Conservation (phyloP, 2,797 vertebrate genomes). For the Heterohyrax brucei region DNA sequence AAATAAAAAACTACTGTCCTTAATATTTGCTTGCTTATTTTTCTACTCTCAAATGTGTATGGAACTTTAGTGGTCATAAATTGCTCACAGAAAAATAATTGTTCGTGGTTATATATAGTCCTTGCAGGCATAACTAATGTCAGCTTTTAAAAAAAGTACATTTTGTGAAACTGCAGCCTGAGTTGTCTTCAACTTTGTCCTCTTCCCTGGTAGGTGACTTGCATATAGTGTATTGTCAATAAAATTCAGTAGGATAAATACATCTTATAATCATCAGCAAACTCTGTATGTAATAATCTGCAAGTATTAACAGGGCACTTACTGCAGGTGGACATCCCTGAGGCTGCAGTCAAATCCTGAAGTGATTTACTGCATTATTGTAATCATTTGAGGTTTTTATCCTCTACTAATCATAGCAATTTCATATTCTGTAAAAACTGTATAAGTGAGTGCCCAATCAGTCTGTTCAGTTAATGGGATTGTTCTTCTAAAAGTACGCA, state of each 20-base stretch:
- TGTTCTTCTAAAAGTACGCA: constrained; percentile 54
- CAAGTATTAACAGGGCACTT: constrained; percentile 47
- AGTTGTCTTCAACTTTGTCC: constrained; percentile 12
- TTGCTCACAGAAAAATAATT: constrained; percentile 9
- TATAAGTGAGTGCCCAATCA: constrained; percentile 46
- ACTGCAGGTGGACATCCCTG: neutral
- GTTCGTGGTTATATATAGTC: neutral
- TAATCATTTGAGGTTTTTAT: constrained; percentile 23
- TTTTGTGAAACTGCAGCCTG: constrained; percentile 11
- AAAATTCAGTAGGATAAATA: constrained; percentile 10
- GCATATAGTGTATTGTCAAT: neutral
- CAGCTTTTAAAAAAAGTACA: constrained; percentile 48
- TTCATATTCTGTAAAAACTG: constrained; percentile 43
- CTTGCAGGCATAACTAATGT: constrained; percentile 25
- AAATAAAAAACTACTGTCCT: neutral
- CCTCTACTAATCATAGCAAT: constrained; percentile 31
- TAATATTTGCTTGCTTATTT: neutral
- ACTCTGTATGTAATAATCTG: constrained; percentile 24
- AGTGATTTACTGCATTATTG: neutral
- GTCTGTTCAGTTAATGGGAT: constrained; percentile 57
- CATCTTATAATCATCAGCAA: constrained; percentile 12
- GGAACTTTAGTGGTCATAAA: neutral
- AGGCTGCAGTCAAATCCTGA: constrained; percentile 30
- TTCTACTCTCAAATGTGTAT: neutral
- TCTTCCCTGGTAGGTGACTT: neutral